phyloP scores from a whole-genome alignment of 2,113 vertebrate species.

The Agapornis roseicollis region DNA sequence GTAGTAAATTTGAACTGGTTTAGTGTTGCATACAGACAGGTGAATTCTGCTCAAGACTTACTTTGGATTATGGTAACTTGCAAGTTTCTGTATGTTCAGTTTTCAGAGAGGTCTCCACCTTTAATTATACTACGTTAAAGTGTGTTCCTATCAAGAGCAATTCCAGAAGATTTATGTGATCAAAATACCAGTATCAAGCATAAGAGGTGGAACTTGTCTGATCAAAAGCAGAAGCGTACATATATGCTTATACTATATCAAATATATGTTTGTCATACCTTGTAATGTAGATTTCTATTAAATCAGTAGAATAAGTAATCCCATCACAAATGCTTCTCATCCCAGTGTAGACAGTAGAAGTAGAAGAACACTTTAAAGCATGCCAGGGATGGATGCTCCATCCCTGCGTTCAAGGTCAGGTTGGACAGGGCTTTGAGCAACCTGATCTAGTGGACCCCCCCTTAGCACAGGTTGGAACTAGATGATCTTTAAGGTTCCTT shows the following conservation, averaged over 20 bases:
- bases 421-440: neutral
- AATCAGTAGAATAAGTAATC: neutral
- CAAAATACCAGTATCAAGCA: neutral
- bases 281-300: neutral
- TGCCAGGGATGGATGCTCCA: neutral
- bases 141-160: neutral
- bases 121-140: neutral
- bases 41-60: neutral
- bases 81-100: neutral
- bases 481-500: neutral
- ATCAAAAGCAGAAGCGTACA: neutral
- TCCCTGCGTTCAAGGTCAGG: neutral
- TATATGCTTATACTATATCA: neutral
- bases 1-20: neutral
- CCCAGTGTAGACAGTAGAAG: accelerated
- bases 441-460: neutral
- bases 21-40: no score
- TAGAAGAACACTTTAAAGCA: accelerated
- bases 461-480: neutral
- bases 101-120: neutral
- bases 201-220: neutral
- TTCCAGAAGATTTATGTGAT: neutral
- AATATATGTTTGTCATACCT: no score
- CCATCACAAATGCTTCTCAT: neutral
- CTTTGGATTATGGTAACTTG: neutral